These are phyloP conservation scores for Amphipyra tragopoginis DNA, from an alignment of 2,888 invertebrate species.

Conservation along the genomic window DNA sequence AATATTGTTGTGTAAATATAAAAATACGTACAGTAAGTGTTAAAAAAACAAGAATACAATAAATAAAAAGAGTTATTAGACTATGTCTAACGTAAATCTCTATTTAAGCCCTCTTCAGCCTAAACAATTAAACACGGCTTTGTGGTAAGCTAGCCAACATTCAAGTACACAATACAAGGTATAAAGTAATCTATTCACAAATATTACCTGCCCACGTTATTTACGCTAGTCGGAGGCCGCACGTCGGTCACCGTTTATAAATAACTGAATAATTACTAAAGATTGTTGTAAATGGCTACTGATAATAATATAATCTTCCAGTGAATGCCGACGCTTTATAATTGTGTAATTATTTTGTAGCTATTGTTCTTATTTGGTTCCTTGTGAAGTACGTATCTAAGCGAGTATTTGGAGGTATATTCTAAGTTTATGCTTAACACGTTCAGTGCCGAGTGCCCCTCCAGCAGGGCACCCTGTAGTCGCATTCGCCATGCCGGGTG, in stretches of 20 bases:
- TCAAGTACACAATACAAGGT: slow-evolving; percentile 7
- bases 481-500: too few species aligned
- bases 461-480: too few species aligned
- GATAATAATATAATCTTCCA: slow-evolving; percentile 14
- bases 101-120: too few species aligned
- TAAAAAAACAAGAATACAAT: too few species aligned
- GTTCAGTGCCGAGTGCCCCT: too few species aligned
- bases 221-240: slow-evolving; percentile 25
- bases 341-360: slow-evolving; percentile 6
- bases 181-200: slow-evolving; percentile 14
- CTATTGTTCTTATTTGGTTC: slow-evolving; percentile 39
- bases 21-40: too few species aligned
- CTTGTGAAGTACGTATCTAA: slow-evolving; percentile 47
- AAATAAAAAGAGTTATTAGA: too few species aligned
- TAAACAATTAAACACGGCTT: too few species aligned
- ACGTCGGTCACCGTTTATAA: slow-evolving; percentile 17
- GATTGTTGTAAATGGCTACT: slow-evolving; percentile 22
- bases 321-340: slow-evolving; percentile 27
- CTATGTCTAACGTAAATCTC: too few species aligned
- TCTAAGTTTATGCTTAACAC: too few species aligned
- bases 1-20: too few species aligned
- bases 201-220: slow-evolving; percentile 8
- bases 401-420: too few species aligned
- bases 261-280: slow-evolving; percentile 32
- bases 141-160: background rate